These are phyloP conservation scores for Pseudomyrmex pallidus DNA, from an alignment of 1,140 invertebrate genomes.

Conservation along the genomic window DNA sequence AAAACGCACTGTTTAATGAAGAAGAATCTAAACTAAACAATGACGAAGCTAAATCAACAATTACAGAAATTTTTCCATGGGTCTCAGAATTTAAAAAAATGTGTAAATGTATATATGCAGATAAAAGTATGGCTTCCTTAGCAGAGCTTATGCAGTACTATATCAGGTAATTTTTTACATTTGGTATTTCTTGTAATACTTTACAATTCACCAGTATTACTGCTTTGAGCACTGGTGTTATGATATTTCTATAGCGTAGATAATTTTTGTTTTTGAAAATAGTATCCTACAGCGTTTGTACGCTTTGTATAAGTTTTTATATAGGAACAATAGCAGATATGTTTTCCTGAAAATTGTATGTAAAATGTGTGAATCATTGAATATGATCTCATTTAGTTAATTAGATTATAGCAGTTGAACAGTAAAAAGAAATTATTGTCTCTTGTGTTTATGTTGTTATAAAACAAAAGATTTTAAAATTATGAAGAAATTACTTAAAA, in stretches of 20 bases:
- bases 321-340: neutral
- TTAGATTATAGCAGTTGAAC: slow-evolving; percentile 49
- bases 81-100: slow-evolving; percentile 73
- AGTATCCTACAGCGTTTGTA: too few relatives aligned
- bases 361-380: slow-evolving; percentile 15
- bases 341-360: neutral
- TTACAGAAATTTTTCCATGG: slow-evolving; percentile 76
- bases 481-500: slow-evolving; percentile 5
- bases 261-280: neutral
- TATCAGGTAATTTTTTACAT: slow-evolving; percentile 68
- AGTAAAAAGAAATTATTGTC: slow-evolving; percentile 51
- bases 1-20: slow-evolving; percentile 60
- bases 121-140: slow-evolving; percentile 73
- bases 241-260: slow-evolving; percentile 18
- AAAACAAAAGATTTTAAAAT: neutral
- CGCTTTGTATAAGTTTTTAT: too few relatives aligned
- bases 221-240: slow-evolving; percentile 71
- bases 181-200: slow-evolving; percentile 9
- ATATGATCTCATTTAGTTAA: slow-evolving; percentile 45
- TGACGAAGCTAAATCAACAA: slow-evolving; percentile 67
- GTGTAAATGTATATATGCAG: slow-evolving; percentile 64
- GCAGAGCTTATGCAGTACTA: slow-evolving; percentile 75
- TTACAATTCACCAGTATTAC: slow-evolving; percentile 69
- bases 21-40: slow-evolving; percentile 59
- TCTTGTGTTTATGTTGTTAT: slow-evolving; percentile 7